These are phyloP conservation scores for Linyphia triangularis DNA, from an alignment of 2,888 invertebrate species.

Conservation along the genomic window DNA sequence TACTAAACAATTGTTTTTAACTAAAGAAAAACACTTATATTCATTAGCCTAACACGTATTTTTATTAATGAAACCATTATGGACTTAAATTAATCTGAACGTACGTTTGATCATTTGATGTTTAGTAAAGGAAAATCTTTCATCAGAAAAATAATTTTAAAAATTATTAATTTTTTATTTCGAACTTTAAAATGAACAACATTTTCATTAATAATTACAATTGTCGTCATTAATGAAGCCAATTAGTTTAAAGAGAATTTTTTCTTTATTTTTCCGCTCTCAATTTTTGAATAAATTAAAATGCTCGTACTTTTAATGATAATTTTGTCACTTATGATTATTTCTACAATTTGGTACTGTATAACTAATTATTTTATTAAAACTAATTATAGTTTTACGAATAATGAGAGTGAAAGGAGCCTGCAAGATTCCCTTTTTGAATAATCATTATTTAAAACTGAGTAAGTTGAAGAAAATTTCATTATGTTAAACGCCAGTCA, in stretches of 20 bases:
- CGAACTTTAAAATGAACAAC: not conserved
- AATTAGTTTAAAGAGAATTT: too few relatives aligned
- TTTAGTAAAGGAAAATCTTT: not conserved
- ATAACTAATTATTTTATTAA: not conserved
- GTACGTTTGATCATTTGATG: too few relatives aligned
- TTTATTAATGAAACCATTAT: too few relatives aligned
- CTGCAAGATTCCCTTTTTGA: not conserved
- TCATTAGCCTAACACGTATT: too few relatives aligned
- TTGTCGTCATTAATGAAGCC: too few relatives aligned
- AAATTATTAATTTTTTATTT: not conserved
- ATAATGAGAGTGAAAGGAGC: not conserved
- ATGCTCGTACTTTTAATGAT: not conserved
- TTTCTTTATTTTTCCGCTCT: too few relatives aligned
- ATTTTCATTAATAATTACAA: not conserved
- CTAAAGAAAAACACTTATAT: too few relatives aligned
- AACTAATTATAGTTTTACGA: not conserved
- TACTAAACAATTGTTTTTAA: too few relatives aligned
- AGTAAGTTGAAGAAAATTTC: not conserved
- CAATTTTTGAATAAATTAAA: not conserved
- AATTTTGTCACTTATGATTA: not conserved
- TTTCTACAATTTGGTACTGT: not conserved
- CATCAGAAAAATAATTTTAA: not conserved
- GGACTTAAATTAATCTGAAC: too few relatives aligned
- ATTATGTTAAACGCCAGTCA: too few relatives aligned
- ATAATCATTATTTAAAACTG: not conserved